Evolutionary conservation across 2,113 vertebrate genomes (phyloP).

Genomic region (Neotoma lepida): DNA sequence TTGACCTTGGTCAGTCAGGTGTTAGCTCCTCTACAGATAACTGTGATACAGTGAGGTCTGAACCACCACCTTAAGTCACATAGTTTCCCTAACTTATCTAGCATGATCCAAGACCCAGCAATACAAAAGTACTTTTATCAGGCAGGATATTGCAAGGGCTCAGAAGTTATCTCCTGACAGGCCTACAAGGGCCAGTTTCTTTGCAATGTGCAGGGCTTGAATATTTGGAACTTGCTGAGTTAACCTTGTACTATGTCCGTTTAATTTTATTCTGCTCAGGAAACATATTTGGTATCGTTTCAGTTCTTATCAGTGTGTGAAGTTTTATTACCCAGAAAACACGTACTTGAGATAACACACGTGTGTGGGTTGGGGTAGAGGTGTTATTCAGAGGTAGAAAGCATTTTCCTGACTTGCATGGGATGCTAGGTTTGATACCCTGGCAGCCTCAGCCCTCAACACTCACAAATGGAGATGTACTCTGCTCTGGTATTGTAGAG

Average conservation of each 20-base stretch:
- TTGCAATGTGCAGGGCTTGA: neutral
- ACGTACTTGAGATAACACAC: neutral
- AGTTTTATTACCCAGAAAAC: neutral
- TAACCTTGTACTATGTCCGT: neutral
- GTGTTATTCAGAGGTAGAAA: neutral
- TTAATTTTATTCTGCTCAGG: neutral
- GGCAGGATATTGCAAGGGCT: neutral
- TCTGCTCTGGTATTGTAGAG: neutral
- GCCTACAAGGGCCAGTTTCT: neutral
- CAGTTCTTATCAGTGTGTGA: neutral
- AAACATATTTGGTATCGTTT: neutral
- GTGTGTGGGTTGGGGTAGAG: neutral
- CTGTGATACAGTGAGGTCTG: neutral
- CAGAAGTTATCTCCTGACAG: neutral
- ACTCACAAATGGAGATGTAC: neutral
- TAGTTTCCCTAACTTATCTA: no score
- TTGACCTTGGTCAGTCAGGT: neutral
- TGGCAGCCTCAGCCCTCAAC: neutral
- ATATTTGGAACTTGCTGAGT: neutral
- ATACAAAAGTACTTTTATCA: neutral
- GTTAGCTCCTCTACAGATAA: neutral
- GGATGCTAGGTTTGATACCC: neutral
- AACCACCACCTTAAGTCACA: neutral
- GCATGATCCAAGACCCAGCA: neutral
- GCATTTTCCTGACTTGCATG: neutral